Base-by-base conservation (phyloP, 1,140 invertebrate species). In the Liolophura sinensis region DNA sequence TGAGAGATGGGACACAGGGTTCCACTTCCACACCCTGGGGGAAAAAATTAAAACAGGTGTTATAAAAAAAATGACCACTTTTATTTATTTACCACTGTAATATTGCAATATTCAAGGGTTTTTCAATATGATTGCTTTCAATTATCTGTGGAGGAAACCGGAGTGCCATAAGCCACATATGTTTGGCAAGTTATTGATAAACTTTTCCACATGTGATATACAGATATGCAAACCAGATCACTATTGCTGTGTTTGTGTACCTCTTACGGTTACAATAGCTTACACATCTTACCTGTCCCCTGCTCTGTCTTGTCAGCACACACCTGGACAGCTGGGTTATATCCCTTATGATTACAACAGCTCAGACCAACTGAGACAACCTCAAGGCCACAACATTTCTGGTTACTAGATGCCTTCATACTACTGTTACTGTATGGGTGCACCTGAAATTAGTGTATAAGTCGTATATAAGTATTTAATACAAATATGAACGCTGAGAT, bases 381-480 rank as follows among this genome's bases (percentile, higher is more conserved):
- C 67, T 77, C 76, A 40, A 77, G 58, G 27, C 80, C 80, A 77
- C 82, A 84, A 65, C 82, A 84, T 46, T 76, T 73, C 66, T 80
- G 76, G 70, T 81, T 82, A 52, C 77, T 73, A 48, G 68, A 47
- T 46, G 55, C 50, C 66, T 74, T 76, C 27, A 66, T 70, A n/a
- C 46, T 56, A 4, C 58, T 49, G 58, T 62, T 78, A 0, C 31
- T 58, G 65, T 82, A 83, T 9, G 61, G 56, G 55, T 83, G 79
- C 11, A 71, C 73, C 80, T 82, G 55, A 0, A 68, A 57, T 31
- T 20, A 46, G 52, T 6, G 54, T 3, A n/a, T 7, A 54, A 56
- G 18, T 46, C 27, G 14, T 25, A 22, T 57, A 20, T 11, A n/a
- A n/a, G 18, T 14, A 24, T 52, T 52, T 52, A 40, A 40, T 3